phyloP scores from a whole-genome alignment of 92 coral and sea anemone species.

The Anthopleura xanthogrammica region DNA sequence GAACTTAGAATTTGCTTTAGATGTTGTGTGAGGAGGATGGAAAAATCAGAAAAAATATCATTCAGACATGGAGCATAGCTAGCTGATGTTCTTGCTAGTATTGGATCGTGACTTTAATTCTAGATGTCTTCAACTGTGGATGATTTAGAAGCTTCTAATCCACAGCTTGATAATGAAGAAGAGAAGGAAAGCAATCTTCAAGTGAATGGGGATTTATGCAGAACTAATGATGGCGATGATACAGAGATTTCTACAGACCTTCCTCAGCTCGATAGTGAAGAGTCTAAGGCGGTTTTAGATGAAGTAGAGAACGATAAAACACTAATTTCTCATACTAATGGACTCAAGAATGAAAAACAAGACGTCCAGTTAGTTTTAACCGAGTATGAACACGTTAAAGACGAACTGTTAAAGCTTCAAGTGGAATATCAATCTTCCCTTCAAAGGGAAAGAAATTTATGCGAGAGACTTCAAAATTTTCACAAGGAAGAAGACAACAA shows the following conservation, averaged over 20 bases:
- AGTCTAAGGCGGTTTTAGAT: background rate
- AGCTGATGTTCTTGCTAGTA: background rate
- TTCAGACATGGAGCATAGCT: slow-evolving; percentile 27
- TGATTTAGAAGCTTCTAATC: slow-evolving; percentile 19
- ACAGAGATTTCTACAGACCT: background rate
- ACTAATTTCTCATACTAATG: slow-evolving; percentile 37
- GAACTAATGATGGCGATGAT: background rate
- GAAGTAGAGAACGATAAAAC: slow-evolving; percentile 15
- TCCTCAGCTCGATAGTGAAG: background rate
- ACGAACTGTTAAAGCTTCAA: slow-evolving; percentile 69
- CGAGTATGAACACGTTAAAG: slow-evolving; percentile 68
- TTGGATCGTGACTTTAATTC: background rate
- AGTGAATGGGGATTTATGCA: slow-evolving; percentile 22
- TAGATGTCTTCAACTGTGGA: slow-evolving; percentile 33
- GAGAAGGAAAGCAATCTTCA: slow-evolving; percentile 7
- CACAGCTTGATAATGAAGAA: slow-evolving; percentile 12
- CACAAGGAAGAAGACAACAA: slow-evolving; percentile 67
- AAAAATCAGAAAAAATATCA: slow-evolving; percentile 1
- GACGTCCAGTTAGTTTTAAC: slow-evolving; percentile 56
- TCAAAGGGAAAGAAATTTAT: slow-evolving; percentile 73
- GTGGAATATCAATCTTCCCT: slow-evolving; percentile 65
- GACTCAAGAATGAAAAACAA: slow-evolving; percentile 58
- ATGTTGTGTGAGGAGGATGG: background rate
- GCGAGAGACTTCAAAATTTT: slow-evolving; percentile 64
- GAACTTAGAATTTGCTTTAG: slow-evolving; percentile 7